Evolutionary conservation across 2,797 vertebrate genomes (phyloP).

Genomic region (Malurus leucopterus): DNA sequence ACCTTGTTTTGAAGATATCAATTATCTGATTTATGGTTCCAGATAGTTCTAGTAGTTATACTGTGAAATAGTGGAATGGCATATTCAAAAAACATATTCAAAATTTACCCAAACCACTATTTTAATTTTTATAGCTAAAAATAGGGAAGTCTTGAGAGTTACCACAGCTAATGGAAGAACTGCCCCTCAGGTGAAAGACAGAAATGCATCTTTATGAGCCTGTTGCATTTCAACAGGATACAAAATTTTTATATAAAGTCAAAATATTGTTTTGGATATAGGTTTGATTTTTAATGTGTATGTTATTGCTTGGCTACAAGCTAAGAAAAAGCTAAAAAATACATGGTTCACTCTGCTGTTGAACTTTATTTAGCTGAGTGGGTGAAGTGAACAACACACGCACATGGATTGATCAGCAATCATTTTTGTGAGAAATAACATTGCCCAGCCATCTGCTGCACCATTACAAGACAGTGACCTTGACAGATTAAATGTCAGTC

Average conservation of each 20-base stretch:
- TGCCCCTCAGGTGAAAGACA: background rate
- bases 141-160: background rate
- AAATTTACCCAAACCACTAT: background rate
- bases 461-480: constrained; percentile 20
- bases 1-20: background rate
- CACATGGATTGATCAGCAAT: constrained; percentile 39
- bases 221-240: background rate
- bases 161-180: background rate
- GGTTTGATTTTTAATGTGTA: background rate
- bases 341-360: background rate
- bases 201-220: background rate
- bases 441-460: constrained; percentile 49
- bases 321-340: constrained; percentile 2
- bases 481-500: constrained; percentile 33
- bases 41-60: background rate
- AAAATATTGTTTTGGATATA: background rate
- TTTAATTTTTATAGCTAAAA: background rate
- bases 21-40: background rate
- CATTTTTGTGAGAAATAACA: constrained; percentile 28
- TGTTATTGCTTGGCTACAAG: background rate
- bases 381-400: constrained; percentile 23
- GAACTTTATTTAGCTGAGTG: constrained; percentile 44
- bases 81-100: background rate
- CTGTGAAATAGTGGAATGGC: background rate
- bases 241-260: background rate